Base-by-base conservation (phyloP, 1,140 invertebrate genomes). In the Macrobrachium nipponense region DNA sequence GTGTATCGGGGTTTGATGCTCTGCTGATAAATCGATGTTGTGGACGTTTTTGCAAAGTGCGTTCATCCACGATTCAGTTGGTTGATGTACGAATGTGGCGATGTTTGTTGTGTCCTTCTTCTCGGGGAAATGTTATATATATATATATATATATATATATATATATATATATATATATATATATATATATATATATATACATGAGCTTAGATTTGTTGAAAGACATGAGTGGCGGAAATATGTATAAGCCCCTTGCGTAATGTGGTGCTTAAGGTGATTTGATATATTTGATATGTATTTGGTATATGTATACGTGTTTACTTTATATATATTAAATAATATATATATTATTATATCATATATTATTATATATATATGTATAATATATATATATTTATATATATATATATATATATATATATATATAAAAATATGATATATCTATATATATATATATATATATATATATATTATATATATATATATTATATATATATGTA, bases 341-440 rank as follows among this genome's bases (percentile, higher is more conserved):
- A 66, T 66, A 66, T 66, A 66, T 66, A 66, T 66, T 66, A 17
- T n/a, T 66, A 66, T 66, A 66, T 11, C n/a, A n/a, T n/a, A n/a
- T n/a, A 51, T 51, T 6, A 6, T 6, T 51, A 51, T 51, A 51
- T 51, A 3, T 51, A 51, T 51, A 51, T 51, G 0, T 51, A 51
- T 6, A 3, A 51, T 51, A 51, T 66, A 66, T 66, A 66, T 66
- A 66, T 66, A 66, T 66, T 7, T 66, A 66, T 66, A 66, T 66
- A 66, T 66, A 66, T 66, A 66, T 66, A 66, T 66, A 66, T 66
- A 66, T 66, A 66, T 66, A 66, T 66, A 66, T 66, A 66, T 66
- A 66, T 66, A 66, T 27, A 66, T 66, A 66, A 5, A 66, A 7
- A 66, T 66, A 66, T 66, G n/a, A 66, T 66, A 66, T 66, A 66